Conservation (phyloP, 2,113 vertebrate species). For the Psilopogon haemacephalus region DNA sequence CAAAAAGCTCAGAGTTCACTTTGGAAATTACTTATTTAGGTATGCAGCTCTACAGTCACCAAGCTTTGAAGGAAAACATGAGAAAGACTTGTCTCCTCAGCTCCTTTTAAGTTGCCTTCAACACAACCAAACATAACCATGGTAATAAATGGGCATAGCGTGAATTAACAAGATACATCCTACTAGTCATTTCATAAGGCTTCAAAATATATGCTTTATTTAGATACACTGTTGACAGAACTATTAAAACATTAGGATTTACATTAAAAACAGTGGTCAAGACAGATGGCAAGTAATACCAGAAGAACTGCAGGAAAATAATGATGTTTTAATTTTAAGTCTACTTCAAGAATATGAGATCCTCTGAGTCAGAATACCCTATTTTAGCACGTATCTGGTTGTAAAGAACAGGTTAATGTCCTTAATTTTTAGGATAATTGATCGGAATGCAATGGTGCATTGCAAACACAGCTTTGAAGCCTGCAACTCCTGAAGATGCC, state of each 20-base stretch:
- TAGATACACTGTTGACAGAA: background rate
- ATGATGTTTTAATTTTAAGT: rapidly evolving
- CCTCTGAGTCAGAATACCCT: background rate
- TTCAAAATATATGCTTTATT: background rate
- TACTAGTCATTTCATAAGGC: rapidly evolving
- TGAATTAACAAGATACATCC: background rate
- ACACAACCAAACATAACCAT: background rate
- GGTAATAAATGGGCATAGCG: background rate
- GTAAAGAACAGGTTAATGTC: background rate
- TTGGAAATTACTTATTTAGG: background rate
- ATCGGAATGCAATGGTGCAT: background rate
- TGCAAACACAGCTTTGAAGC: background rate
- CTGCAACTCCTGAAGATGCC: background rate
- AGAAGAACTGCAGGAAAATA: background rate
- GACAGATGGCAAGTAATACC: background rate
- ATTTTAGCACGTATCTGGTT: background rate
- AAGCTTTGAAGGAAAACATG: background rate
- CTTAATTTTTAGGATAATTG: background rate
- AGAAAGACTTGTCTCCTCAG: background rate
- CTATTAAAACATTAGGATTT: background rate
- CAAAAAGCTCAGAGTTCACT: background rate
- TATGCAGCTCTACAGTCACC: background rate
- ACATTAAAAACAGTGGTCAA: background rate
- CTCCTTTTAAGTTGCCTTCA: background rate
- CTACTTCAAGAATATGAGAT: background rate